Conservation (phyloP, 2,797 vertebrate genomes). For the Mormyrops attenuatus region DNA sequence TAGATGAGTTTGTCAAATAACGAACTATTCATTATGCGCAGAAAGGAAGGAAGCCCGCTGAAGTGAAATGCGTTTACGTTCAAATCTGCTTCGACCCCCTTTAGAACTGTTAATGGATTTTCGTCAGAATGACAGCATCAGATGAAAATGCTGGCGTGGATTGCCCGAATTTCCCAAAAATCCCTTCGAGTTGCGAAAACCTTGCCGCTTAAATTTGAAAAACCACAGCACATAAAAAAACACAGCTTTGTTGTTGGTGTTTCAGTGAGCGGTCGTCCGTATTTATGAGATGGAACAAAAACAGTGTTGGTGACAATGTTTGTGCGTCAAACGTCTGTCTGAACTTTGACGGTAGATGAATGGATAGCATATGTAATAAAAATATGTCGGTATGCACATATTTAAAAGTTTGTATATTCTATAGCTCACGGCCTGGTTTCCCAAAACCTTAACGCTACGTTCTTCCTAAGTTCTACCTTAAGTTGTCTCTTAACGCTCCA, state of each 20-base stretch:
- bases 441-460: background rate
- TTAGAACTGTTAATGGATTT: background rate
- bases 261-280: background rate
- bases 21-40: constrained; percentile 38
- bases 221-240: background rate
- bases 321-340: background rate
- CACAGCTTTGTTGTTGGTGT: no score
- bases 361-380: background rate
- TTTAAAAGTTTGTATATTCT: constrained; percentile 55
- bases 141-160: background rate
- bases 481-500: background rate
- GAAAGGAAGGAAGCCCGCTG: constrained; percentile 34
- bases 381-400: constrained; percentile 65
- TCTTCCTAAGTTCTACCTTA: background rate
- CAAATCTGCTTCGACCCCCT: constrained; percentile 32
- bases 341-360: background rate
- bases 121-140: background rate
- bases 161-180: background rate
- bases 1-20: constrained; percentile 39
- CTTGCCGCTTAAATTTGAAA: background rate
- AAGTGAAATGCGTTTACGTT: constrained; percentile 34
- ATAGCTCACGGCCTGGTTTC: background rate
- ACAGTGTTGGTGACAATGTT: background rate
- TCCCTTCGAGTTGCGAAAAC: background rate
- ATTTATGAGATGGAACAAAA: background rate